These are phyloP conservation scores for Delichon dasypus DNA, from an alignment of 2,797 vertebrate species.

Conservation along the genomic window DNA sequence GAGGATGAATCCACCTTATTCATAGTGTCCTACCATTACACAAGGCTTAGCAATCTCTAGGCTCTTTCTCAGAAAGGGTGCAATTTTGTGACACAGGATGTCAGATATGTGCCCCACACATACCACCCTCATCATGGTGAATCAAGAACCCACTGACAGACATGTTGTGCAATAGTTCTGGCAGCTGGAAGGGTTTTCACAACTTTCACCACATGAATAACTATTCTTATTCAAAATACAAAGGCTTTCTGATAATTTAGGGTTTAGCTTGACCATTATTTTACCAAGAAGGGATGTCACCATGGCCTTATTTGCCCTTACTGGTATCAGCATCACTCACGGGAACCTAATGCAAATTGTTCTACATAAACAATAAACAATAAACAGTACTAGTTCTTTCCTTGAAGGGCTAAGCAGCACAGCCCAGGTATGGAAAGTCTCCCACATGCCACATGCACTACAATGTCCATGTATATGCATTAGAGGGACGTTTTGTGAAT, in stretches of 20 bases:
- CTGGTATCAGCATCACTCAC: background rate
- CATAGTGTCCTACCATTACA: background rate
- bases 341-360: background rate
- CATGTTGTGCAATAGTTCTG: background rate
- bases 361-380: background rate
- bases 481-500: background rate
- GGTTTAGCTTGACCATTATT: background rate
- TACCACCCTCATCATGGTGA: background rate
- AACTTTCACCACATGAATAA: background rate
- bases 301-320: background rate
- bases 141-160: background rate
- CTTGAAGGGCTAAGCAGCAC: background rate
- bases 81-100: background rate
- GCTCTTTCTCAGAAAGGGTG: background rate
- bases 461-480: rapidly evolving
- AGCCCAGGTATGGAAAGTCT: background rate
- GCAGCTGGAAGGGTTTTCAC: background rate
- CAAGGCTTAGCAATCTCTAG: background rate
- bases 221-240: background rate
- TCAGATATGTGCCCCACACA: background rate
- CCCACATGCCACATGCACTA: background rate
- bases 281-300: background rate
- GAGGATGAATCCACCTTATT: background rate
- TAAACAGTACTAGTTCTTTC: background rate
- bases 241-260: background rate